Percentiles rank a stretch among this genome's conserved stretches.
phyloP scores from a whole-genome alignment of 2,797 vertebrate genomes.

The Eulemur mongoz region DNA sequence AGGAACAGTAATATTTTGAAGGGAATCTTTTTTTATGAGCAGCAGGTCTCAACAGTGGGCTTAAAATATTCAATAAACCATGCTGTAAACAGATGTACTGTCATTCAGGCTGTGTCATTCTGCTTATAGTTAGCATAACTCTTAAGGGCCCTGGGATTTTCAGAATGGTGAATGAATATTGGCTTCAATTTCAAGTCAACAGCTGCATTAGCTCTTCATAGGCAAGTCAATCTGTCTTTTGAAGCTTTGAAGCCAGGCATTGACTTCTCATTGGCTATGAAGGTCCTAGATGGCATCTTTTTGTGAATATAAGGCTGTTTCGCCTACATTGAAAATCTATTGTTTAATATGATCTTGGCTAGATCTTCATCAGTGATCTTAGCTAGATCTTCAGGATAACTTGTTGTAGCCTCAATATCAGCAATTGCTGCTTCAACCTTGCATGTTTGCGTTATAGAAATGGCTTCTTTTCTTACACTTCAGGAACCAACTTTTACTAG shows the following conservation, averaged over 20 bases:
- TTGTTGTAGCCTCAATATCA: neutral
- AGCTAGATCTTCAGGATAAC: neutral
- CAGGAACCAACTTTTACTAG: neutral
- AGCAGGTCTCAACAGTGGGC: neutral
- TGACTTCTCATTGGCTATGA: neutral
- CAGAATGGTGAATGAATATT: neutral
- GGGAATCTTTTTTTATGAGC: neutral
- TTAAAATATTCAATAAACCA: neutral
- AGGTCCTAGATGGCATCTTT: neutral
- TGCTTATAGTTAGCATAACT: neutral
- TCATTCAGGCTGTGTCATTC: neutral
- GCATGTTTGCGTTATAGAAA: neutral
- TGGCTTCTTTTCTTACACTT: neutral
- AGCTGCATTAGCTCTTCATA: neutral
- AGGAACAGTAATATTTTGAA: neutral
- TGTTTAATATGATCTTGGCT: neutral
- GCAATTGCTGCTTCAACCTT: neutral
- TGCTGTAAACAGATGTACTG: neutral
- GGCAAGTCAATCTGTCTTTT: neutral
- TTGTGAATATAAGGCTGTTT: too few relatives aligned
- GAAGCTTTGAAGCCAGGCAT: neutral
- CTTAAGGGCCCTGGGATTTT: neutral
- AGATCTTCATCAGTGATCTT: neutral
- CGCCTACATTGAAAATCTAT: neutral
- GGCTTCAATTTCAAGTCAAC: neutral